These are phyloP conservation scores for Minunthozetes semirufus DNA, from an alignment of 2,888 invertebrate species.

Conservation along the genomic window DNA sequence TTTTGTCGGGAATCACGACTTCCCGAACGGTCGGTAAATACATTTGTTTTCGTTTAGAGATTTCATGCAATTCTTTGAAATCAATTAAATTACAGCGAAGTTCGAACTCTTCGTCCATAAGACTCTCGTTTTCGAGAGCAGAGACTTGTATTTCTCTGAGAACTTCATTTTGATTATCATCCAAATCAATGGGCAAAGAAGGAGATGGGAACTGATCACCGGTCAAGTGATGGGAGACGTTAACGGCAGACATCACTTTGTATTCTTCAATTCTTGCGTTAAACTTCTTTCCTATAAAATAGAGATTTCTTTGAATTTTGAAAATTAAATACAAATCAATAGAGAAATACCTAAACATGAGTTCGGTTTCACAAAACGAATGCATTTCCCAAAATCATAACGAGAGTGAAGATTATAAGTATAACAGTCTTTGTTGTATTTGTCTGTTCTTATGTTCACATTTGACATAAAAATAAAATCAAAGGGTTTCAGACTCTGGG, in stretches of 20 bases:
- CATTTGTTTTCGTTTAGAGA: neutral
- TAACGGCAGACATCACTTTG: conserved; percentile 18
- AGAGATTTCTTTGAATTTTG: neutral
- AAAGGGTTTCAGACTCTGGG: conserved; percentile 10
- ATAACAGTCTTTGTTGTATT: neutral
- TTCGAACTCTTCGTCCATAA: neutral
- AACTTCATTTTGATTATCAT: neutral
- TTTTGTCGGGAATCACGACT: neutral
- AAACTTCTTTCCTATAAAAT: neutral
- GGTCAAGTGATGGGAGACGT: neutral
- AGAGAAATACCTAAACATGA: conserved; percentile 23
- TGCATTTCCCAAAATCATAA: neutral
- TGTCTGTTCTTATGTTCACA: neutral
- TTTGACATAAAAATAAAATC: conserved; percentile 32
- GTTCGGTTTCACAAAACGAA: neutral
- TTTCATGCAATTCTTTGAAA: neutral
- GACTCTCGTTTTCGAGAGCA: neutral
- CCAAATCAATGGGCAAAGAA: neutral
- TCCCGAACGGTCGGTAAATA: neutral
- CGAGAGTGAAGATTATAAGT: neutral
- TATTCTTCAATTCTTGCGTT: neutral
- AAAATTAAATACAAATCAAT: neutral
- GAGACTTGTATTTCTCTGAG: neutral
- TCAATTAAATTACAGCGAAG: neutral
- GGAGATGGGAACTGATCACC: neutral